Percentiles rank a stretch among this genome's conserved stretches.
These are phyloP conservation scores for Stegodyphus dumicola DNA, from an alignment of 1,140 invertebrate species.

Conservation along the genomic window DNA sequence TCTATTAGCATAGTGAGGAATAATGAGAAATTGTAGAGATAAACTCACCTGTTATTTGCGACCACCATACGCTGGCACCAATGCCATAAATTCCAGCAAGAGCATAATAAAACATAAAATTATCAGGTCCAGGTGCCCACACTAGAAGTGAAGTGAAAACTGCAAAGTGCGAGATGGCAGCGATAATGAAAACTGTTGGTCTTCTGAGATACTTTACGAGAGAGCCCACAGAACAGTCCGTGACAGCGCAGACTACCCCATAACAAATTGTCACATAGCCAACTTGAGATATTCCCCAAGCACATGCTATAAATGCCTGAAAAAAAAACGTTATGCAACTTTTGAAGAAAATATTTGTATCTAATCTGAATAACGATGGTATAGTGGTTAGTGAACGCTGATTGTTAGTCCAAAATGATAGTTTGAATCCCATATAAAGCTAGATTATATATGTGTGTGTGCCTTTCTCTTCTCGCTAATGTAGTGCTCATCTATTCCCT, in stretches of 20 bases:
- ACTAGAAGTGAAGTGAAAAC: slow-evolving; percentile 82
- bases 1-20: neutral
- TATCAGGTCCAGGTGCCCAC: slow-evolving; percentile 87
- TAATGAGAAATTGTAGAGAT: neutral
- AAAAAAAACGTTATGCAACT: slow-evolving; percentile 64
- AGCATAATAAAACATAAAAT: slow-evolving; percentile 85
- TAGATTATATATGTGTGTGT: no score
- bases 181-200: slow-evolving; percentile 84
- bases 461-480: no score
- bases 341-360: no score
- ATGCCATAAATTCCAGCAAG: slow-evolving; percentile 95
- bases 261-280: slow-evolving; percentile 97
- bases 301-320: slow-evolving; percentile 92
- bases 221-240: slow-evolving; percentile 88
- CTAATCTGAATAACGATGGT: no score
- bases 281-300: slow-evolving; percentile 87
- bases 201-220: slow-evolving; percentile 93
- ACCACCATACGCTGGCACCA: slow-evolving; percentile 97
- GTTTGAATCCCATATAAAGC: no score
- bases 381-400: no score
- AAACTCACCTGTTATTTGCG: slow-evolving; percentile 89
- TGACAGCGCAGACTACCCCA: slow-evolving; percentile 88
- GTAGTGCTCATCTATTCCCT: no score
- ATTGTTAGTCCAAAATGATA: no score
- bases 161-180: slow-evolving; percentile 80